Evolutionary conservation across 2,888 invertebrate species (phyloP), one percentile per base, ranked within the genome.

Genomic region (Rhagophthalmus giganteus): DNA sequence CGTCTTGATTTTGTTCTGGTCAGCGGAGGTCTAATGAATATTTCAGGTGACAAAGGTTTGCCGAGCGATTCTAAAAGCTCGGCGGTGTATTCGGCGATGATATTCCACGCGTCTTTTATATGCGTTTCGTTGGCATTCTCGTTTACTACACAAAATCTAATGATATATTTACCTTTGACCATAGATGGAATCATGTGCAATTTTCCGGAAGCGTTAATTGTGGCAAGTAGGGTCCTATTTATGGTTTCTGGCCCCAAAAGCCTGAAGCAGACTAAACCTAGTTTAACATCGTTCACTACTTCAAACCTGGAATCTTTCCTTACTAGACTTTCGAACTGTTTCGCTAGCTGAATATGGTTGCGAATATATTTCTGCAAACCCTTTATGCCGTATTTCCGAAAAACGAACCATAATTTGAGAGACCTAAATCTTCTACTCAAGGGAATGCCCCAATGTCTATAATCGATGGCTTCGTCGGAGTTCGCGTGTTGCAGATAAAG

Each of bases 331-430:
- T 87, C 89, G 66, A 92, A 90, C 54, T 82, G 75, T 70, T 88
- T 88, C 0, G 91, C 91, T 55, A 92, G 72, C 13, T 80, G 76
- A 56, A 88, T 87, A 67, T 93, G 91, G 74, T 90, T 87, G 30
- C 94, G 78, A 38, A 94, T 91, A 71, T 93, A 90, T 16, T 81
- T 79, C 68, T 89, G 90, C n/a, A 94, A 75, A 0, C 91, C 91
- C 15, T 79, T 81, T 0, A 93, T 80, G 1, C 94, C 94, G 66
- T 92, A 93, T 57, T 84, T 83, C 33, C 93, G 78, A 56, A 86
- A 78, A 1, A 92, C 91, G 70, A 94, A 94, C 93, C 93, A 94
- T 9, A 94, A 73, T 69, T 94, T 94, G 7, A 94, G 74, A 0
- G 93, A 84, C 5, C 94, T 80, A 71, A 94, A 94, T 38, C 93